These are phyloP conservation scores for Alloplasta piceator DNA, from an alignment of 2,888 invertebrate genomes.

Conservation along the genomic window DNA sequence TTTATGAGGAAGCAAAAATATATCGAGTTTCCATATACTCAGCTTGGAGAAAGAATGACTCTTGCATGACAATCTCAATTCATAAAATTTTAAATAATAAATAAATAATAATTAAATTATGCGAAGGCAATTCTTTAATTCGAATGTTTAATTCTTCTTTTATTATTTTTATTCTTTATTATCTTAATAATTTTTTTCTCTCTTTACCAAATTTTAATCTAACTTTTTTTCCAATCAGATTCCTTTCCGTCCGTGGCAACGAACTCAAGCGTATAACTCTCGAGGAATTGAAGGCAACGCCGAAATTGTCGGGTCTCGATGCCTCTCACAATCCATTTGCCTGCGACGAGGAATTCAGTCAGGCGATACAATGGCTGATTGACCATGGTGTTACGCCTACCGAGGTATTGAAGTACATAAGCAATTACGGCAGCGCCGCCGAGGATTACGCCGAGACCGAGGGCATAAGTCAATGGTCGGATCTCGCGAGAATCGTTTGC, in stretches of 20 bases:
- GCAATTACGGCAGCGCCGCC: constrained; percentile 69
- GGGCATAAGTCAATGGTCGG: constrained; percentile 78
- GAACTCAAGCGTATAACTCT: constrained; percentile 83
- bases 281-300: constrained; percentile 86
- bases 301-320: constrained; percentile 86
- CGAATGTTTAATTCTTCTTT: too few species aligned
- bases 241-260: constrained; percentile 79
- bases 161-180: neutral
- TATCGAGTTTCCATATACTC: too few species aligned
- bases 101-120: too few species aligned
- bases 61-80: too few species aligned
- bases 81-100: too few species aligned
- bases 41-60: too few species aligned
- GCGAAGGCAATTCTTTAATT: too few species aligned
- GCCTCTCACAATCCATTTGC: constrained; percentile 88
- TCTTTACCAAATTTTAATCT: neutral
- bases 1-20: too few species aligned
- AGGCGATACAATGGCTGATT: constrained; percentile 87
- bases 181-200: neutral
- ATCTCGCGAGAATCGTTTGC: constrained; percentile 80
- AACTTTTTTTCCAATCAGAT: constrained; percentile 68
- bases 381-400: constrained; percentile 86
- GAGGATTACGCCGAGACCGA: constrained; percentile 73
- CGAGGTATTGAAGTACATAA: constrained; percentile 74
- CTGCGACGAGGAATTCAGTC: constrained; percentile 88